Conservation (phyloP, 2,113 vertebrate species). For the Hyaena hyaena region DNA sequence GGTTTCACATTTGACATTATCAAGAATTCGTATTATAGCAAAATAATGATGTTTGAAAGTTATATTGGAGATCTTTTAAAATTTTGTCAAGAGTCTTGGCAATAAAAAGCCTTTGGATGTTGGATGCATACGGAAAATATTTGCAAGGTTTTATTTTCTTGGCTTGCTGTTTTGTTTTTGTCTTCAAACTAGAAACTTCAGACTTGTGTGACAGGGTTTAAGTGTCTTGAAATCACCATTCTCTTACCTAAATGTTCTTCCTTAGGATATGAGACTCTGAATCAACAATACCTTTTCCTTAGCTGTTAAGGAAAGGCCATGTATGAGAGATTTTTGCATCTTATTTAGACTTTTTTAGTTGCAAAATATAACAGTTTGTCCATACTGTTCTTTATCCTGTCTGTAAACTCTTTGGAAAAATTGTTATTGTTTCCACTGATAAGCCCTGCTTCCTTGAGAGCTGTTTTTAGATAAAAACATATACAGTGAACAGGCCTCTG, state of each 20-base stretch:
- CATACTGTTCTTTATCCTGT: not conserved
- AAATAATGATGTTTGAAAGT: not conserved
- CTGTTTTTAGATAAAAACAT: not conserved
- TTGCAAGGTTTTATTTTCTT: not conserved
- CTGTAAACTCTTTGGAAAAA: not conserved
- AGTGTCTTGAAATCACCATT: not conserved
- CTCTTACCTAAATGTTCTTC: not conserved
- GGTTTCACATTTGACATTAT: not conserved
- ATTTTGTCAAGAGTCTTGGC: not conserved
- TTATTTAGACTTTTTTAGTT: slow-evolving; percentile 3
- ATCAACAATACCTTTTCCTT: not conserved
- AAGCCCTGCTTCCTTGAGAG: not conserved
- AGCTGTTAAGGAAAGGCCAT: not conserved
- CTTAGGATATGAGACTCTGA: not conserved
- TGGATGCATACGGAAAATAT: not conserved
- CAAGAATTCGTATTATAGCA: not conserved
- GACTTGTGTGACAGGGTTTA: not conserved
- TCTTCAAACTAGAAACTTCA: not conserved
- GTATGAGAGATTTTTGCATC: not conserved
- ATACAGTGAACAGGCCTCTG: not conserved
- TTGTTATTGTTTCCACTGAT: not conserved
- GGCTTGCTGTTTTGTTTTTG: not conserved
- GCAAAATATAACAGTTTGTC: not conserved
- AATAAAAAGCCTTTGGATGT: not conserved
- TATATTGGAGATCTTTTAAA: not conserved